Base-by-base conservation (phyloP, 1,140 invertebrate genomes). In the Rhizoglyphus robini region DNA sequence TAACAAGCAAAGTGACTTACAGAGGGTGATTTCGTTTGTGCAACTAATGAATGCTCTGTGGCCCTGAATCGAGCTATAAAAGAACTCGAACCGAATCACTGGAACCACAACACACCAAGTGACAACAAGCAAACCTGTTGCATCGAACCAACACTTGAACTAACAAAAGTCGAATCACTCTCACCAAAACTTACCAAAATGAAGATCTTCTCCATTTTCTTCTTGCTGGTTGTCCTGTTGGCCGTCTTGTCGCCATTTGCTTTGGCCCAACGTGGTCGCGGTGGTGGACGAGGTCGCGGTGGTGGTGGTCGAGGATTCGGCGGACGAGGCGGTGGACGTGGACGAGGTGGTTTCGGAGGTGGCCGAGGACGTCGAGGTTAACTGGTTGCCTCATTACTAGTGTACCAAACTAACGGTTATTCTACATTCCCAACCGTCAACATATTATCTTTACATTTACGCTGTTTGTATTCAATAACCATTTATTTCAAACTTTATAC, bases 121-220 rank as follows among this genome's bases (percentile, higher is more conserved):
- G 47, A 51, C 23, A 51, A 51, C 48, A 23, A 51, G 29, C 3
- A 49, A 20, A n/a, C n/a, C n/a, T n/a, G n/a, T n/a, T n/a, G n/a
- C n/a, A n/a, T n/a, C n/a, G n/a, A n/a, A n/a, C n/a, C n/a, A n/a
- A 23, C 48, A 20, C 29, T 51, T 49, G 47, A 49, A 49, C 5
- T 25, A n/a, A 23, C 3, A 4, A 27, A 51, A 3, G 23, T 51
- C 48, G 20, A 51, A 46, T 46, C 8, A n/a, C 23, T 20, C 2
- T n/a, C 18, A 46, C 18, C 8, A 46, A 46, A 46, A 46, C 2
- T 41, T n/a, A 3, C 41, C 13, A 60, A 34, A 60, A 60, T 60
- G 58, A 60, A 60, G 27, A 30, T 60, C 30, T 60, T 60, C 15
- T 38, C 32, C n/a, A 60, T 60, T 32, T 60, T 29, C 2, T 2